phyloP scores from a whole-genome alignment of 2,888 invertebrate species.

The Drosophila melanocephala region DNA sequence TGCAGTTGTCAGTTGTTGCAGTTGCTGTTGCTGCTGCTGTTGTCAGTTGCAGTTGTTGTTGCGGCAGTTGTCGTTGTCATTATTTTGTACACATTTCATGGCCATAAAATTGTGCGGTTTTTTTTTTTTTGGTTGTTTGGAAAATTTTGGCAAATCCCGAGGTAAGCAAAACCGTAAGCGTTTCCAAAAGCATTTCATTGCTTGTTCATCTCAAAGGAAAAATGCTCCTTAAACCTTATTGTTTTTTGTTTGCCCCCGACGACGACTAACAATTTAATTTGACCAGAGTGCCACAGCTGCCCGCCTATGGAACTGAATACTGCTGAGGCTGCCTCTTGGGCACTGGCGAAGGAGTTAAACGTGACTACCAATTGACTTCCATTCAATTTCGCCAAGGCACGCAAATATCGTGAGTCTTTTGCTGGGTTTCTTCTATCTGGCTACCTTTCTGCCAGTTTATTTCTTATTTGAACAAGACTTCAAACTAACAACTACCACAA shows the following conservation, averaged over 20 bases:
- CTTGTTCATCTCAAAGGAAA: constrained; percentile 48
- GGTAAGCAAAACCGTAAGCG: constrained; percentile 17
- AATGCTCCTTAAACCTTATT: constrained; percentile 19
- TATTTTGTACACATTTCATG: constrained; percentile 76
- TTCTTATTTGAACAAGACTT: constrained; percentile 25
- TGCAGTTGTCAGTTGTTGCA: constrained; percentile 42
- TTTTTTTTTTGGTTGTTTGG: constrained; percentile 1
- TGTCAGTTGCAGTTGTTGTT: constrained; percentile 43
- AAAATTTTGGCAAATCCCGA: constrained; percentile 27
- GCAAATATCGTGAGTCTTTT: constrained; percentile 72
- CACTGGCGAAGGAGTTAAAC: constrained; percentile 50
- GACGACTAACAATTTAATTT: constrained; percentile 72
- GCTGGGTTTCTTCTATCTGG: constrained; percentile 37
- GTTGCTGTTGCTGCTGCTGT: constrained; percentile 22
- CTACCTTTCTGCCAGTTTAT: constrained; percentile 42
- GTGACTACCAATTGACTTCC: constrained; percentile 79
- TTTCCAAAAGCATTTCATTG: constrained; percentile 64
- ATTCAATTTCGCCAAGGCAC: constrained; percentile 73
- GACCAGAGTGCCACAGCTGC: constrained; percentile 39
- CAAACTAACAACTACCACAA: constrained; percentile 5
- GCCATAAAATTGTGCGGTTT: constrained; percentile 61
- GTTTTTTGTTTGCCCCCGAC: background rate
- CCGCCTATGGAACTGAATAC: constrained; percentile 16
- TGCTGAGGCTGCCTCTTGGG: constrained; percentile 17
- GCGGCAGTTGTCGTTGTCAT: constrained; percentile 69